Percentiles rank a stretch among this genome's conserved stretches.
Conservation (phyloP, 2,797 vertebrate genomes). For the Labeo calbasu region DNA sequence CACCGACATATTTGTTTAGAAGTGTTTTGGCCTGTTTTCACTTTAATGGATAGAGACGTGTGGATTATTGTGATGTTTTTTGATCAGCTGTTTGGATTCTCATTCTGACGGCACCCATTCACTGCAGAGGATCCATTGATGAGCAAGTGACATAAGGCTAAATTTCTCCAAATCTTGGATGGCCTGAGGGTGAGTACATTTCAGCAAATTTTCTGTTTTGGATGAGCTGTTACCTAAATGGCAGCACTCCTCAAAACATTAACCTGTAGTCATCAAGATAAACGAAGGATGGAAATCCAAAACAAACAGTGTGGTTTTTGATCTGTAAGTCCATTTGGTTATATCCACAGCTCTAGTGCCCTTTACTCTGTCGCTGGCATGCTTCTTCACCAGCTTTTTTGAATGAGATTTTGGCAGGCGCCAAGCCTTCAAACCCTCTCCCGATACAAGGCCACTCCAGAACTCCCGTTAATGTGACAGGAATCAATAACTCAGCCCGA, state of each 20-base stretch:
- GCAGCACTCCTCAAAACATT: neutral
- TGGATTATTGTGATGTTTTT: no score
- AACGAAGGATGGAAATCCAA: conserved; percentile 10
- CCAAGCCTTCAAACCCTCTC: conserved; percentile 54
- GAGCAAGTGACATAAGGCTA: neutral
- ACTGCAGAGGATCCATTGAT: neutral
- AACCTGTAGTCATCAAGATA: neutral
- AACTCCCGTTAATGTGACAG: conserved; percentile 48
- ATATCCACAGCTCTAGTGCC: neutral
- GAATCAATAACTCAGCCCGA: conserved; percentile 61
- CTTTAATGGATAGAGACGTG: no score
- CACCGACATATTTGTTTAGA: neutral
- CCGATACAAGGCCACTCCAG: conserved; percentile 54
- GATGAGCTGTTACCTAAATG: neutral
- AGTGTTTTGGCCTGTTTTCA: neutral
- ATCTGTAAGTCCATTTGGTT: conserved; percentile 23
- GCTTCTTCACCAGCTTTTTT: conserved; percentile 22
- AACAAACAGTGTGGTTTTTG: conserved; percentile 26
- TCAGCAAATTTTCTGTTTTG: neutral
- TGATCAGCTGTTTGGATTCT: neutral
- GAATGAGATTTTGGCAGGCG: conserved; percentile 51
- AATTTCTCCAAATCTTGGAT: neutral
- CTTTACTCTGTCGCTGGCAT: neutral
- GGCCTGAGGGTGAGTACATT: neutral
- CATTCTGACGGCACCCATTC: neutral